Base-by-base conservation (phyloP, 1,140 invertebrate species). In the Bemisia tabaci region DNA sequence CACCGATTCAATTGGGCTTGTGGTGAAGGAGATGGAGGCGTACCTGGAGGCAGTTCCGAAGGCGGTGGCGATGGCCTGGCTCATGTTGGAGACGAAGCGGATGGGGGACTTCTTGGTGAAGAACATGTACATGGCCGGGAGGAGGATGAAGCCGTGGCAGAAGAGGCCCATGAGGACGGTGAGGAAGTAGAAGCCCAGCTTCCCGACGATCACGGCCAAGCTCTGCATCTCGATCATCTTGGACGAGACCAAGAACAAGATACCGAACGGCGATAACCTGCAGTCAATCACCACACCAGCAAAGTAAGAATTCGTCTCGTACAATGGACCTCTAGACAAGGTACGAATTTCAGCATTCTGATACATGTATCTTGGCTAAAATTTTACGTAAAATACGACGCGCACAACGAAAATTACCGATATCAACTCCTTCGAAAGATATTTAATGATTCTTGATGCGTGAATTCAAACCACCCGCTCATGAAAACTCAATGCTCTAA, bases 1-100 rank as follows among this genome's bases (percentile, higher is more conserved):
- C n/a, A n/a, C n/a, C n/a, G n/a, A n/a, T n/a, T n/a, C n/a, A n/a
- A n/a, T n/a, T n/a, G n/a, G n/a, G n/a, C n/a, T n/a, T n/a, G n/a
- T n/a, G n/a, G n/a, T n/a, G n/a, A n/a, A n/a, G n/a, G n/a, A n/a
- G n/a, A n/a, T n/a, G n/a, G n/a, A n/a, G n/a, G n/a, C n/a, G 26
- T 79, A 91, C 90, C 90, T 92, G n/a, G 92, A 95, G 65, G 90
- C 89, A 61, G 93, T 96, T 74, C 92, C 92, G 75, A 95, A 95
- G 33, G 92, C 93, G 0, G 93, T 95, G 9, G 88, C 86, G 75
- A 94, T 80, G 22, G 94, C 92, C 75, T 95, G 91, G 68, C 88
- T 84, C 82, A 95, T 89, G 74, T 91, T 88, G 22, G 82, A 83
- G 70, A 95, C 85, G 69, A 88, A 90, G 67, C 81, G 82, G 77